Evolutionary conservation across 2,797 vertebrate genomes (phyloP).

Genomic region (Tenualosa thibaudeaui): DNA sequence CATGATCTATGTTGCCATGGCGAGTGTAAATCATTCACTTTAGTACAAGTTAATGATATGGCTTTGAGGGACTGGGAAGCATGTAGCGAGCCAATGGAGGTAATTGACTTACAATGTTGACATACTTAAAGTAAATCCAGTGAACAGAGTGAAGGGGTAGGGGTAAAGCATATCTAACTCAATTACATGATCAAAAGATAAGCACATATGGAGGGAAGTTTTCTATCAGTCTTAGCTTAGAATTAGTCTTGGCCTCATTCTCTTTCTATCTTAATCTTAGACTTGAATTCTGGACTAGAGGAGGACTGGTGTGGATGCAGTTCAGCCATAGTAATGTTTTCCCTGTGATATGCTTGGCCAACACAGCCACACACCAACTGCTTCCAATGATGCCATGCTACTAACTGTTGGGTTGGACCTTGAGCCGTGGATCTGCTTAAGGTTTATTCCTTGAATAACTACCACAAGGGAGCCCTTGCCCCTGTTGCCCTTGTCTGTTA

Average conservation of each 20-base stretch:
- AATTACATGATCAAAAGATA: not conserved
- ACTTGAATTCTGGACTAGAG: not conserved
- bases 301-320: not conserved
- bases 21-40: not conserved
- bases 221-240: not conserved
- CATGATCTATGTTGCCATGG: not conserved
- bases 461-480: too few relatives aligned
- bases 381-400: too few relatives aligned
- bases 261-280: not conserved
- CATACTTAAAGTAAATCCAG: not conserved
- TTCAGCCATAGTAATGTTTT: not conserved
- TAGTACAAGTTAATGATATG: not conserved
- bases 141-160: not conserved
- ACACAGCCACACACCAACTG: too few relatives aligned
- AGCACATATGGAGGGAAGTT: not conserved
- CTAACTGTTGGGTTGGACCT: too few relatives aligned
- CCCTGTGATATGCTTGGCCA: too few relatives aligned
- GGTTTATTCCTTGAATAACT: too few relatives aligned
- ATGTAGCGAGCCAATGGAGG: not conserved
- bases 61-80: not conserved
- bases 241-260: not conserved
- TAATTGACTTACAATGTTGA: not conserved
- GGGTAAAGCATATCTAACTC: not conserved
- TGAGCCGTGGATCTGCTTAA: too few relatives aligned
- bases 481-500: too few relatives aligned